A percentile compares a stretch with the other conserved stretches of the same genome.
These are phyloP conservation scores for Caenorhabditis imperialis DNA, from an alignment of 2,888 invertebrate species.

Conservation along the genomic window DNA sequence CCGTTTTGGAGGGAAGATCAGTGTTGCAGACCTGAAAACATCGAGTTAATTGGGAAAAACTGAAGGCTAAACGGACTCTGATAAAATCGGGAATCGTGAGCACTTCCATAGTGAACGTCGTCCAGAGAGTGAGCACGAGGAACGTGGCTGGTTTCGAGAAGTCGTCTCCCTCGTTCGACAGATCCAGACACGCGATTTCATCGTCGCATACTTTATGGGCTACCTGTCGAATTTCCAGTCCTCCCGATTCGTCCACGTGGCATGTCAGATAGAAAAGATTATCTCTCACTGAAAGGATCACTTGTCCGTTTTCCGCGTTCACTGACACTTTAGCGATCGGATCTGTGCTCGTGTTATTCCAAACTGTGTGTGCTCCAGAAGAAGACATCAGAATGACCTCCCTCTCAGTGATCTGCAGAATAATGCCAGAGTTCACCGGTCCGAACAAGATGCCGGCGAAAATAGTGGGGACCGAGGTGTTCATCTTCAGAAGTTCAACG, in stretches of 20 bases:
- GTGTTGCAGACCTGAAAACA: slow-evolving; percentile 48
- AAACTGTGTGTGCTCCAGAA: slow-evolving; percentile 75
- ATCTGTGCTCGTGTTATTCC: slow-evolving; percentile 48
- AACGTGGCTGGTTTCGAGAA: slow-evolving; percentile 80
- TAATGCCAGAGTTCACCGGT: slow-evolving; percentile 5
- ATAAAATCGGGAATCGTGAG: too few relatives aligned
- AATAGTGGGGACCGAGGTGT: slow-evolving; percentile 92
- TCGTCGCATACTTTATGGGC: slow-evolving; percentile 84
- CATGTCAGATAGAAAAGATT: slow-evolving; percentile 60
- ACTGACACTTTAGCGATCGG: slow-evolving; percentile 66
- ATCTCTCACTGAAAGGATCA: slow-evolving; percentile 62
- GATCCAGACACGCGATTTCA: slow-evolving; percentile 95
- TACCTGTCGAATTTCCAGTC: slow-evolving; percentile 53
- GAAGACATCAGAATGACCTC: slow-evolving; percentile 86
- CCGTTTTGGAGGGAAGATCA: slow-evolving; percentile 84
- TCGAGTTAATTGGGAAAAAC: not conserved
- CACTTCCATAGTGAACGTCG: slow-evolving; percentile 92
- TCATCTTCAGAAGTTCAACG: slow-evolving; percentile 83
- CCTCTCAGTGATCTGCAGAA: slow-evolving; percentile 82
- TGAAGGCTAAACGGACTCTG: too few relatives aligned
- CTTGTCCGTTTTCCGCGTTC: slow-evolving; percentile 75
- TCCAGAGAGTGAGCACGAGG: slow-evolving; percentile 95
- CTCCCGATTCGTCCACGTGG: slow-evolving; percentile 32
- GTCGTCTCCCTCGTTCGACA: slow-evolving; percentile 84
- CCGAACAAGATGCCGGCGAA: slow-evolving; percentile 85